Evolutionary conservation across 1,140 invertebrate species (phyloP), one percentile per base, ranked within the genome.

Genomic region (Papilio polytes): DNA sequence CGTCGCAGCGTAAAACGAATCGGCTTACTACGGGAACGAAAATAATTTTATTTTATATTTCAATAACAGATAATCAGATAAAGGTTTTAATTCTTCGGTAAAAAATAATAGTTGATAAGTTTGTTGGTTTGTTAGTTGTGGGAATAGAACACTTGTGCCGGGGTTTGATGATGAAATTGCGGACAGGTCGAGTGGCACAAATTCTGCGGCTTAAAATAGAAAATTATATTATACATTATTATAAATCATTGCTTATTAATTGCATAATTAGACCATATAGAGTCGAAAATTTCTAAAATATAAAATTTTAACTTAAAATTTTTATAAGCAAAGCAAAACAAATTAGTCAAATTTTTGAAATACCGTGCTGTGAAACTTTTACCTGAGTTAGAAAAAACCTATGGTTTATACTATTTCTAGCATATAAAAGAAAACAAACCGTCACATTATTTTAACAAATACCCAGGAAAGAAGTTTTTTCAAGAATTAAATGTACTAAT

Each of bases 41-140:
- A 91, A 91, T 92, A 84, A 92, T 89, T 90, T 89, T 89, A 88
- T 86, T 88, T 86, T 85, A 82, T 81, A 31, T 78, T 78, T 82
- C 89, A 85, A 90, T 88, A 89, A 85, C 84, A 91, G 88, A 92
- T 92, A 92, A 94, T 92, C 91, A 92, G 90, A 92, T 92, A 89
- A 90, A 82, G 86, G 86, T 92, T 90, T 93, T 92, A 91, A 91
- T 91, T 86, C 85, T 73, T 74, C 74, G 79, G 46, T 79, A 84
- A 82, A 88, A 89, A 86, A 89, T 88, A 88, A 85, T 87, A 88
- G 86, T 66, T 66, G 74, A 36, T 36, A 41, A 53, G 76, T 78
- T 36, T 31, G 31, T n/a, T 18, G 51, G 31, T 56, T 78, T 78
- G 82, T 63, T 63, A 81, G 80, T 83, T 79, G 92, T 91, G 87